phyloP scores from a whole-genome alignment of 2,113 vertebrate species.

The Nycticebus coucang region DNA sequence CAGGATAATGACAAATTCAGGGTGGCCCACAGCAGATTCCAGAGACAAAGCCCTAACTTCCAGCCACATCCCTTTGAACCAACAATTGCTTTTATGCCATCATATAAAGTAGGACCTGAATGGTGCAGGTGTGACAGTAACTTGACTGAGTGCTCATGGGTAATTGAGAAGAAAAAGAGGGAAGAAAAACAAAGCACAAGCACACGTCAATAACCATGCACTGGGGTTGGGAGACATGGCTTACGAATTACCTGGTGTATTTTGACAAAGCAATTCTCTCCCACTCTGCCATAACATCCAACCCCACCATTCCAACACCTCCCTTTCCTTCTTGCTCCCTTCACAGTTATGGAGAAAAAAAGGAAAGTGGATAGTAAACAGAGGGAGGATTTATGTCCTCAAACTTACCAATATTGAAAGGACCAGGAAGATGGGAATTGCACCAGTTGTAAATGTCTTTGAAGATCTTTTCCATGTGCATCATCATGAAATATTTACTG shows the following conservation, averaged over 20 bases:
- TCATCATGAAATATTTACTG: background rate
- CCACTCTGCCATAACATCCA: background rate
- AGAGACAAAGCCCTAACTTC: background rate
- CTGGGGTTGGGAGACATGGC: background rate
- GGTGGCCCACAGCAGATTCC: background rate
- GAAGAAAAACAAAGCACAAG: background rate
- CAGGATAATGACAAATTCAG: background rate
- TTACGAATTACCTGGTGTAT: background rate
- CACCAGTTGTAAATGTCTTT: background rate
- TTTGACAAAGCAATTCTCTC: background rate
- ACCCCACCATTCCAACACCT: background rate
- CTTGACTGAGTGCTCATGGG: background rate
- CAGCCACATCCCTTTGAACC: background rate
- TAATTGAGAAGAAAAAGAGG: background rate
- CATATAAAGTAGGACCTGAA: background rate
- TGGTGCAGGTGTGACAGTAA: background rate
- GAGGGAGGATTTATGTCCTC: background rate
- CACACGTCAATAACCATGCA: background rate
- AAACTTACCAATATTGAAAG: background rate
- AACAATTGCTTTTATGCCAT: background rate
- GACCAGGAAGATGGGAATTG: background rate
- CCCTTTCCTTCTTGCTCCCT: background rate
- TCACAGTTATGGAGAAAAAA: background rate
- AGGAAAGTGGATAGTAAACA: background rate
- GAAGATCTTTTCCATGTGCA: background rate